Conservation (phyloP, 1,140 invertebrate species). For the Diachasmimorpha longicaudata region DNA sequence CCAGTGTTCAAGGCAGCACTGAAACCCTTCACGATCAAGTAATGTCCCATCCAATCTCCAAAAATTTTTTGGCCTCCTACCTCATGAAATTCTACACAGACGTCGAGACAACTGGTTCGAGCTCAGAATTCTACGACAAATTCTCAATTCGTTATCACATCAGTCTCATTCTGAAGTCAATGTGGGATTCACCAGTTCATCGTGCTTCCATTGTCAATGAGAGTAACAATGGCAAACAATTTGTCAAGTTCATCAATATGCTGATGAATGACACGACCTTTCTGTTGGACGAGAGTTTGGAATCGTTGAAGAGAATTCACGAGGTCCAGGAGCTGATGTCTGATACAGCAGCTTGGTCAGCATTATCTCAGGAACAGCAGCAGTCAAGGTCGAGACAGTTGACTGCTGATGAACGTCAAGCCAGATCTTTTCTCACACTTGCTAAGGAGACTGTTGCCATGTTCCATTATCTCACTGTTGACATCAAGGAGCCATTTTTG, state of each 20-base stretch:
- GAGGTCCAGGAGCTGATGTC: conserved; percentile 91
- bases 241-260: conserved; percentile 99
- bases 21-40: conserved; percentile 70
- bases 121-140: conserved; percentile 98
- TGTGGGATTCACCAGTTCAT: conserved; percentile 78
- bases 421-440: conserved; percentile 92
- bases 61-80: conserved; percentile 80
- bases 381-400: conserved; percentile 80
- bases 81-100: conserved; percentile 99
- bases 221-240: conserved; percentile 86
- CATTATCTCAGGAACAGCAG: conserved; percentile 74
- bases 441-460: conserved; percentile 97
- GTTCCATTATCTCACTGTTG: conserved; percentile 95
- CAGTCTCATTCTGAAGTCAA: conserved; percentile 92
- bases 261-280: conserved; percentile 99
- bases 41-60: conserved; percentile 86
- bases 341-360: conserved; percentile 71
- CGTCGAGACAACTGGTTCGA: conserved; percentile 96
- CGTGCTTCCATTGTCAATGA: conserved; percentile 79
- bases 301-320: conserved; percentile 93
- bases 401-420: conserved; percentile 90
- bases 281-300: conserved; percentile 93
- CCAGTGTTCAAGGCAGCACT: conserved; percentile 73
- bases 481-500: conserved; percentile 94
- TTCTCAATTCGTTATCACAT: conserved; percentile 98